Conservation (phyloP, 1,140 invertebrate genomes). For the Drosophila kanapiae region DNA sequence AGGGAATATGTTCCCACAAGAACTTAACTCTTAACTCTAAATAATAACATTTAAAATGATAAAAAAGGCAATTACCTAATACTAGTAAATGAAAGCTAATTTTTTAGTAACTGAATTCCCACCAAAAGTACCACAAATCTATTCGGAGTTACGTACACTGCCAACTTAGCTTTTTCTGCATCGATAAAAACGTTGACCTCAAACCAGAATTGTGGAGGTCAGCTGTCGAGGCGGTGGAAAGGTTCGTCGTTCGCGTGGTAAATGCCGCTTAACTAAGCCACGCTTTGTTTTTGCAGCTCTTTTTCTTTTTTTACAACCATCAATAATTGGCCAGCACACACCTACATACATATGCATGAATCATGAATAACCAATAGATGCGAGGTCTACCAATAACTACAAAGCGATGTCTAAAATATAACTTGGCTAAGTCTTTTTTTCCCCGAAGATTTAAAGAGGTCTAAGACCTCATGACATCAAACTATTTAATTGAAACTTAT, state of each 20-base stretch:
- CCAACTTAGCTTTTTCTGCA: slow-evolving; percentile 60
- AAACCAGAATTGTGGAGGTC: slow-evolving; percentile 67
- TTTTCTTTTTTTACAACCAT: slow-evolving; percentile 35
- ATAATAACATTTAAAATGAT: background rate
- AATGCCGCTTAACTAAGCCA: slow-evolving; percentile 25
- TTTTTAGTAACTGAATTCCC: background rate
- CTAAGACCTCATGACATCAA: no score
- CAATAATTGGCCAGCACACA: slow-evolving; percentile 17
- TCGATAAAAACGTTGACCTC: slow-evolving; percentile 76
- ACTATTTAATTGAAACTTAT: no score
- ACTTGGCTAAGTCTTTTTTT: background rate
- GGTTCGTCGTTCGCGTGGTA: slow-evolving; percentile 40
- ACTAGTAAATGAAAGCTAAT: background rate
- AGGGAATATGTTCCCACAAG: background rate
- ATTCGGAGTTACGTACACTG: slow-evolving; percentile 6
- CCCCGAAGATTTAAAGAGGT: background rate
- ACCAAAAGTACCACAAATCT: background rate
- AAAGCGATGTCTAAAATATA: background rate
- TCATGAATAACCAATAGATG: slow-evolving; percentile 37
- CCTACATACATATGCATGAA: slow-evolving; percentile 44
- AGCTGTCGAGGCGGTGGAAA: slow-evolving; percentile 34
- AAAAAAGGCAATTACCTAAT: background rate
- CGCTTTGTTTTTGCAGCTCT: slow-evolving; percentile 9
- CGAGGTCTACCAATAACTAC: background rate
- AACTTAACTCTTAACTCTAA: background rate